Conservation (phyloP, 2,888 invertebrate species). For the Laothoe populi region DNA sequence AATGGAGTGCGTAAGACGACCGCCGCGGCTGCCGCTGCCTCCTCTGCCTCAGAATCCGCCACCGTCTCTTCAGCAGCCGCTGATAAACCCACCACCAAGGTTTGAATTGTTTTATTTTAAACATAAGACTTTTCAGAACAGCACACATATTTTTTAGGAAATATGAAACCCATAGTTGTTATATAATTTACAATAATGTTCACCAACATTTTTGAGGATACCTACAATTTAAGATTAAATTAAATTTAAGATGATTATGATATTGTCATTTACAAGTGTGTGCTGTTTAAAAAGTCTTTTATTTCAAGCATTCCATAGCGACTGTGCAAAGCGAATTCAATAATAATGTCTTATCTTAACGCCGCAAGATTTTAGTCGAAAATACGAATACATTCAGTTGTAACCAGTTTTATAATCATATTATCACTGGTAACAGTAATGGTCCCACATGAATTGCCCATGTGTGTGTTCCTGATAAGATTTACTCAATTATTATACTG, state of each 20-base stretch:
- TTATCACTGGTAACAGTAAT: slow-evolving; percentile 7
- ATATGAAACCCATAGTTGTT: not conserved
- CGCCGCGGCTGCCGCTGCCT: slow-evolving; percentile 52
- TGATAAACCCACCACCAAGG: slow-evolving; percentile 73
- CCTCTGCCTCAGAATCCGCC: slow-evolving; percentile 44
- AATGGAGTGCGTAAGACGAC: slow-evolving; percentile 64
- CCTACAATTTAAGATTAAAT: too few species aligned
- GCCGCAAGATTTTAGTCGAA: not conserved
- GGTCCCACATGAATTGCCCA: not conserved
- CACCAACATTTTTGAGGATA: too few species aligned
- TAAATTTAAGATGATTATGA: not conserved
- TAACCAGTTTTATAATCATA: slow-evolving; percentile 14
- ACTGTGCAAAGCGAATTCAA: slow-evolving; percentile 55
- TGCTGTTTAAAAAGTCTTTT: not conserved
- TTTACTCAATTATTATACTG: not conserved
- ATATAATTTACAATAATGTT: too few species aligned
- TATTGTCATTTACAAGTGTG: not conserved
- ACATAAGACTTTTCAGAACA: not conserved
- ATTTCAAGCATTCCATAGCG: slow-evolving; percentile 32
- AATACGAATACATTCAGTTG: not conserved
- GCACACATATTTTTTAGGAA: not conserved
- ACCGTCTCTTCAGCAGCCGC: slow-evolving; percentile 55
- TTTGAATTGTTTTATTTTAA: slow-evolving; percentile 42
- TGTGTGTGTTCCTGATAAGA: not conserved
- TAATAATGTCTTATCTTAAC: not conserved